Percentiles rank a stretch among this genome's conserved stretches.
These are phyloP conservation scores for Trachelus iudaicus DNA, from an alignment of 2,888 invertebrate species.

Conservation along the genomic window DNA sequence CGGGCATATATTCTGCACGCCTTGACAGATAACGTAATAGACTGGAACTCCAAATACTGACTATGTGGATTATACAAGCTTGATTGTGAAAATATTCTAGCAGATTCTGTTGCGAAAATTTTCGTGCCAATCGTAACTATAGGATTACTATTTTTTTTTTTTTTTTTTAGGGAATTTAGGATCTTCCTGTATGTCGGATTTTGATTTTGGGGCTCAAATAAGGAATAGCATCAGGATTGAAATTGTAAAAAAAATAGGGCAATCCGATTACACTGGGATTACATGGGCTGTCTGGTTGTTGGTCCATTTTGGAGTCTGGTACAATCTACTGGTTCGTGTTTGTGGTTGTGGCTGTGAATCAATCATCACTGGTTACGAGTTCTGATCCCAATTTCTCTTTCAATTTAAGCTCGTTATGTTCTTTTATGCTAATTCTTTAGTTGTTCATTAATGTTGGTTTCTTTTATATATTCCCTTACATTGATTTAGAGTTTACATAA, in stretches of 20 bases:
- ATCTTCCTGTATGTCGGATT: background rate
- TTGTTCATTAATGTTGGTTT: background rate
- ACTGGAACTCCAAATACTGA: conserved; percentile 11
- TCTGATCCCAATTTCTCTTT: background rate
- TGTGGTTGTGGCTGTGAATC: background rate
- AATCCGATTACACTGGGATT: background rate
- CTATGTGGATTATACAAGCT: background rate
- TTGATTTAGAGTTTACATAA: background rate
- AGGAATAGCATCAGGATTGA: background rate
- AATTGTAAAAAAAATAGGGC: background rate
- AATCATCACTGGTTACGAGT: background rate
- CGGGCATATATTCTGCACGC: conserved; percentile 34
- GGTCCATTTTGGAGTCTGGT: background rate
- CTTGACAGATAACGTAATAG: conserved; percentile 42
- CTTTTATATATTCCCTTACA: background rate
- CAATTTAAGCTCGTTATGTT: background rate
- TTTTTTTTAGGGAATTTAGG: background rate
- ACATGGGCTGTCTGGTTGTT: background rate
- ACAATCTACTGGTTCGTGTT: background rate
- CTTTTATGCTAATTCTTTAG: background rate
- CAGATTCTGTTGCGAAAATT: background rate
- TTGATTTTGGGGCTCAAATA: background rate
- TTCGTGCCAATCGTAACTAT: background rate
- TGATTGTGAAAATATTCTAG: background rate
- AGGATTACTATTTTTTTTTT: background rate